phyloP scores from a whole-genome alignment of 2,888 invertebrate genomes.

The Autographa pulchrina region DNA sequence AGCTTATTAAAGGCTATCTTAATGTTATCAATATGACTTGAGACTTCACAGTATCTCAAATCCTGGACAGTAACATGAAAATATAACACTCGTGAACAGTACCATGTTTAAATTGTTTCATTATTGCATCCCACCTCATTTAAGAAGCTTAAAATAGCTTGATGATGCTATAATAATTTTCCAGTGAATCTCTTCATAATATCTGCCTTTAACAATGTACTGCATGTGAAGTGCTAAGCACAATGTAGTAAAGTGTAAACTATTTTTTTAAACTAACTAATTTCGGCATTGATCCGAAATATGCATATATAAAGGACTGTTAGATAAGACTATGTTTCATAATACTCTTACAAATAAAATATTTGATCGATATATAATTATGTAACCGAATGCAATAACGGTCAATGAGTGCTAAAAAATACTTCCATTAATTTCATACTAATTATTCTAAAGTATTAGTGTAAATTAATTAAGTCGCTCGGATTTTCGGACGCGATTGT shows the following conservation, averaged over 20 bases:
- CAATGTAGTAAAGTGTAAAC: conserved; percentile 36
- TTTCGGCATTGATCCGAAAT: conserved; percentile 26
- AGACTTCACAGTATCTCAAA: background rate
- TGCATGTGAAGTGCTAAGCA: conserved; percentile 32
- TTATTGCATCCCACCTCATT: background rate
- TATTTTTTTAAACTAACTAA: conserved; percentile 40
- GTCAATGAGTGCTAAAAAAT: conserved; percentile 57
- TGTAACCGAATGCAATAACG: conserved; percentile 54
- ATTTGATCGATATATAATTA: conserved; percentile 39
- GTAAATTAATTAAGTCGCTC: conserved; percentile 38
- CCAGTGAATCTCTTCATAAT: conserved; percentile 13
- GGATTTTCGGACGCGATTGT: conserved; percentile 18
- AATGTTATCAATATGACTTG: background rate
- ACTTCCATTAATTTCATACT: conserved; percentile 59
- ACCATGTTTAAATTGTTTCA: conserved; percentile 30
- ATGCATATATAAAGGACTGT: conserved; percentile 56
- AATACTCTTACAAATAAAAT: conserved; percentile 50
- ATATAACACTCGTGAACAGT: conserved; percentile 33
- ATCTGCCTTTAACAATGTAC: conserved; percentile 38
- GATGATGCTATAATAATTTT: conserved; percentile 11
- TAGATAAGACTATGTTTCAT: conserved; percentile 53
- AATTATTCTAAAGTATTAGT: conserved; percentile 49
- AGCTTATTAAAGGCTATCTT: background rate
- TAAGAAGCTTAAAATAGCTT: conserved; percentile 5
- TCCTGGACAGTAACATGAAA: background rate